phyloP scores from a whole-genome alignment of 2,797 vertebrate genomes.

The Manis crassicaudata region DNA sequence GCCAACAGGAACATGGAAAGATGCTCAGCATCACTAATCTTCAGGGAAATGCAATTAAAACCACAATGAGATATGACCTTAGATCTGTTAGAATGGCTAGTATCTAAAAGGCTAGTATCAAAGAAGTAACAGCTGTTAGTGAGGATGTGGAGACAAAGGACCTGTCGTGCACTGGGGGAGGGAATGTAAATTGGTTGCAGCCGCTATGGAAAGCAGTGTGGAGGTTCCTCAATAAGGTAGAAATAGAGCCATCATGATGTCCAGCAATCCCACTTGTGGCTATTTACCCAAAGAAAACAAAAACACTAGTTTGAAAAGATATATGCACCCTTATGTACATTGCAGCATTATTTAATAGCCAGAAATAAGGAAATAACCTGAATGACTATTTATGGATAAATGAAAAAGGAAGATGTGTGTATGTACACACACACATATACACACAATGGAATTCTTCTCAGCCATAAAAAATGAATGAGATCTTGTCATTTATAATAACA shows the following conservation, averaged over 20 bases:
- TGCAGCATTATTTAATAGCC: neutral
- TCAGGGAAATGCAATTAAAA: neutral
- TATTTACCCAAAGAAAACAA: neutral
- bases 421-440: neutral
- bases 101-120: neutral
- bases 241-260: neutral
- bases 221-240: neutral
- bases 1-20: neutral
- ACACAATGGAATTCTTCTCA: neutral
- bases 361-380: too few relatives aligned
- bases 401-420: neutral
- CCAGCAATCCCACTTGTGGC: neutral
- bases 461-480: neutral
- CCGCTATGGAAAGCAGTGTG: neutral
- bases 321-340: neutral
- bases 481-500: neutral
- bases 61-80: neutral
- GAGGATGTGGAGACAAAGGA: neutral
- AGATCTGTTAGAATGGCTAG: neutral
- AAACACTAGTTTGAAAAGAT: neutral
- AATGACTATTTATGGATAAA: neutral
- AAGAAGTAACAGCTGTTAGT: neutral
- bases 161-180: neutral
- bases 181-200: neutral
- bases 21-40: neutral